Conservation (phyloP, 2,888 invertebrate genomes). For the Amblyjoppa fuscipennis region DNA sequence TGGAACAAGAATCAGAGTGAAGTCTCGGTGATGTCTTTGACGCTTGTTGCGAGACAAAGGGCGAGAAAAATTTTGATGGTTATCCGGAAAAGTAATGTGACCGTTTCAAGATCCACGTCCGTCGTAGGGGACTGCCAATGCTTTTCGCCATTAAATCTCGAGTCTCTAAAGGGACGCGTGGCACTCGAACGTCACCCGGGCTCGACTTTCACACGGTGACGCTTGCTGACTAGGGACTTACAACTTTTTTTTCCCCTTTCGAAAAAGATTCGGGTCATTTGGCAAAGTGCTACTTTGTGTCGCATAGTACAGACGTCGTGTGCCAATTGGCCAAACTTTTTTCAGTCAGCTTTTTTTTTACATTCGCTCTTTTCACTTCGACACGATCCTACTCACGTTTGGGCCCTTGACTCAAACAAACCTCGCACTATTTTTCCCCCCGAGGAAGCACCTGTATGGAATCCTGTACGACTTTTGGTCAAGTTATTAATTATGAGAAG, state of each 20-base stretch:
- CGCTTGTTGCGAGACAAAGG: background rate
- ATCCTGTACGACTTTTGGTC: too few species aligned
- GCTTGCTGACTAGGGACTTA: constrained; percentile 22
- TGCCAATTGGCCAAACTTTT: constrained; percentile 73
- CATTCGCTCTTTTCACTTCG: constrained; percentile 52
- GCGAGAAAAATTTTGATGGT: constrained; percentile 63
- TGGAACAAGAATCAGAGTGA: background rate
- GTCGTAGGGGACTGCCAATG: constrained; percentile 63
- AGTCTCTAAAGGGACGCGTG: constrained; percentile 57
- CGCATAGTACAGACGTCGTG: constrained; percentile 71
- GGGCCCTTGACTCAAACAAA: constrained; percentile 19
- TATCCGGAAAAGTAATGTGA: constrained; percentile 72
- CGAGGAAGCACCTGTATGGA: background rate
- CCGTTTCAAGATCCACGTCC: constrained; percentile 68
- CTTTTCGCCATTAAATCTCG: constrained; percentile 69
- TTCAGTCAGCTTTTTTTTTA: constrained; percentile 81
- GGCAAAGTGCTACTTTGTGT: constrained; percentile 85
- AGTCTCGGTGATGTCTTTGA: constrained; percentile 2
- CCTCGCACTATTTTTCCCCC: constrained; percentile 13
- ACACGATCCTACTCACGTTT: constrained; percentile 40
- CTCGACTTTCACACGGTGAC: constrained; percentile 70
- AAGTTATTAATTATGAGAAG: constrained; percentile 35
- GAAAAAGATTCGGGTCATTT: constrained; percentile 85
- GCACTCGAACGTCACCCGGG: constrained; percentile 62
- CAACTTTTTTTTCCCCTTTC: constrained; percentile 67